A percentile compares a stretch with the other conserved stretches of the same genome.
phyloP scores from a whole-genome alignment of 2,113 vertebrate species.

The Gulo gulo region DNA sequence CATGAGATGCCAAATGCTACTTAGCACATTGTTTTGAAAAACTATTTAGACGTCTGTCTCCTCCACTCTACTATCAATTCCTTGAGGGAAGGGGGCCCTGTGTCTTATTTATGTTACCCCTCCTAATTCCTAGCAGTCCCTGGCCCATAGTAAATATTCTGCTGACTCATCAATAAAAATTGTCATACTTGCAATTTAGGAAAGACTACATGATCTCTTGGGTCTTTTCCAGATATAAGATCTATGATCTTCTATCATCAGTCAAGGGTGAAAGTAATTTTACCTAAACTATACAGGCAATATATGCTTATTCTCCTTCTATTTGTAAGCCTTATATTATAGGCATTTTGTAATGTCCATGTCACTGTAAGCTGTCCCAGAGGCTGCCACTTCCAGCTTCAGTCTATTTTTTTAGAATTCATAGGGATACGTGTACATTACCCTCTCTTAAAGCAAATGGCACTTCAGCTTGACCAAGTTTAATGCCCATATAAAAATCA shows the following conservation, averaged over 20 bases:
- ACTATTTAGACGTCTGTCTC: neutral
- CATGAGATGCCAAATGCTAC: neutral
- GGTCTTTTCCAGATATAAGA: neutral
- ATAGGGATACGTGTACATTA: neutral
- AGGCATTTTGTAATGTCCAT: neutral
- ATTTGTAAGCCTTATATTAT: neutral
- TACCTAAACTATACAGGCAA: neutral
- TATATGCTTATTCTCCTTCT: neutral
- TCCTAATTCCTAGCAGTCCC: too few relatives aligned
- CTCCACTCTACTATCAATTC: neutral
- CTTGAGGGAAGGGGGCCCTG: neutral
- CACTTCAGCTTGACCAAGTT: constrained; percentile 61
- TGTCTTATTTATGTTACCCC: neutral
- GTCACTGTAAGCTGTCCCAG: rapidly evolving
- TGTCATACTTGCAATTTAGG: neutral
- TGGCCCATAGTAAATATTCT: neutral
- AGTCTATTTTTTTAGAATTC: neutral
- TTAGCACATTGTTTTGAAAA: neutral
- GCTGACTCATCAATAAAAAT: neutral
- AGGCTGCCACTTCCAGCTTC: neutral
- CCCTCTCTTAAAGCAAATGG: constrained; percentile 50
- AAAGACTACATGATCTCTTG: neutral
- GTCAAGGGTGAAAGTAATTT: neutral
- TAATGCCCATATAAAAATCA: constrained; percentile 68
- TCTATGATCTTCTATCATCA: neutral